These are phyloP conservation scores for Steatocranus sp. DNA, from an alignment of 2,797 vertebrate genomes.

Conservation along the genomic window DNA sequence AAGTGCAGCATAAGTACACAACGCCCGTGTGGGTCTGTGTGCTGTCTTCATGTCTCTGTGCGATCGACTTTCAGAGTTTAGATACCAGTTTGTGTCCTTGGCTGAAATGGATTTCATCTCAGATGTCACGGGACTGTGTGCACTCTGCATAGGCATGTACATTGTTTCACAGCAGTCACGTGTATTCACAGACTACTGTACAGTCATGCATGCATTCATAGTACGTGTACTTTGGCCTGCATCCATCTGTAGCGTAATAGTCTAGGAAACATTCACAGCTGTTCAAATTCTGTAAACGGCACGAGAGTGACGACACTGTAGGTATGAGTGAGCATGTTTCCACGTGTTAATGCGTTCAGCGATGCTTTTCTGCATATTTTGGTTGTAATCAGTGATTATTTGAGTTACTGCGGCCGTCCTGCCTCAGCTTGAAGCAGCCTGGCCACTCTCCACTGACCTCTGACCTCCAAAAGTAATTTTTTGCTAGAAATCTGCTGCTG, in stretches of 20 bases:
- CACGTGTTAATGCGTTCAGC: not conserved
- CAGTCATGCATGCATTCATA: conserved; percentile 12
- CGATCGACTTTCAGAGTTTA: not conserved
- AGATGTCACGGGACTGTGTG: not conserved
- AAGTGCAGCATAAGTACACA: conserved; percentile 27
- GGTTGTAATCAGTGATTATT: not conserved
- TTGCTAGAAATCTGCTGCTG: not conserved
- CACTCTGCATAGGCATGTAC: not conserved
- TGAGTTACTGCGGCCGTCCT: not conserved
- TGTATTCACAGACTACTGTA: not conserved
- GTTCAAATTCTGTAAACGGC: not conserved
- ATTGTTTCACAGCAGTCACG: not conserved
- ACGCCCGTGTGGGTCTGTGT: conserved; percentile 10
- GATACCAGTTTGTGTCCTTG: not conserved
- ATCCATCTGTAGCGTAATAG: conserved; percentile 14
- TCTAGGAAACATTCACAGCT: not conserved
- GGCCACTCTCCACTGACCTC: not conserved
- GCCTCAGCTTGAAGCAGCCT: not conserved
- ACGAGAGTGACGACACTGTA: rapidly evolving
- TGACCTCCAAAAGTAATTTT: not conserved
- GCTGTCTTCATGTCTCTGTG: not conserved
- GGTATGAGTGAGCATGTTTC: not conserved
- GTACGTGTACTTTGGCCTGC: conserved; percentile 28
- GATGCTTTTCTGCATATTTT: not conserved
- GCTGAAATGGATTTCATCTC: conserved; percentile 2